These are phyloP conservation scores for Eupithecia exiguata DNA, from an alignment of 2,888 invertebrate genomes.

Conservation along the genomic window DNA sequence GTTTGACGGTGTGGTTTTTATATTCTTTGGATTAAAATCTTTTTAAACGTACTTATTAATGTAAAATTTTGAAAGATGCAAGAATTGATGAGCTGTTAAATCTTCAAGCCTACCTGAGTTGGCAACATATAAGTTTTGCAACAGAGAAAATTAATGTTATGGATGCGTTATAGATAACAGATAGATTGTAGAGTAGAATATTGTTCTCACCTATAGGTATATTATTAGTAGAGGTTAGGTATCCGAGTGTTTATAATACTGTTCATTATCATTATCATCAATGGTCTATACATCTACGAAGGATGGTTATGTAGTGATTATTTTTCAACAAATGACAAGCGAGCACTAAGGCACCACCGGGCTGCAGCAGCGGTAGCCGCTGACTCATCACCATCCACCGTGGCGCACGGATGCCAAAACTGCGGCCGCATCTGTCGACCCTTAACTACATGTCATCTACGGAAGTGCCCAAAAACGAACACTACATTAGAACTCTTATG, in stretches of 20 bases:
- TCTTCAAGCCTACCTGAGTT: background rate
- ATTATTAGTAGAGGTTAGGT: background rate
- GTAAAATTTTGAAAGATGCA: background rate
- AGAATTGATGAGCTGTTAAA: background rate
- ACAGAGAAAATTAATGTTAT: background rate
- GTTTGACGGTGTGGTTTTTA: conserved; percentile 25
- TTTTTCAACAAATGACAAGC: too few relatives aligned
- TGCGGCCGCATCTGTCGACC: too few relatives aligned
- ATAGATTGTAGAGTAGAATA: background rate
- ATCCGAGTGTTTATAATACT: background rate
- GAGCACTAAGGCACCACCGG: too few relatives aligned
- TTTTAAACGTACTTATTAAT: background rate
- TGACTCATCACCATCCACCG: too few relatives aligned
- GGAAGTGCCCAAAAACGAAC: too few relatives aligned
- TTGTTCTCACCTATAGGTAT: background rate
- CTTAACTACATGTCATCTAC: too few relatives aligned
- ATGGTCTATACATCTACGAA: too few relatives aligned
- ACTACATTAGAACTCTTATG: too few relatives aligned
- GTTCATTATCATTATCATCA: too few relatives aligned
- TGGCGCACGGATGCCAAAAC: too few relatives aligned
- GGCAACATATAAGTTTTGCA: background rate
- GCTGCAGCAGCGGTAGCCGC: too few relatives aligned
- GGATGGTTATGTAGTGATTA: too few relatives aligned
- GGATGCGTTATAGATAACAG: background rate
- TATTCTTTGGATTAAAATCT: conserved; percentile 15